Conservation (phyloP, 92 coral and sea anemone genomes). For the Isaurus tuberculatus region DNA sequence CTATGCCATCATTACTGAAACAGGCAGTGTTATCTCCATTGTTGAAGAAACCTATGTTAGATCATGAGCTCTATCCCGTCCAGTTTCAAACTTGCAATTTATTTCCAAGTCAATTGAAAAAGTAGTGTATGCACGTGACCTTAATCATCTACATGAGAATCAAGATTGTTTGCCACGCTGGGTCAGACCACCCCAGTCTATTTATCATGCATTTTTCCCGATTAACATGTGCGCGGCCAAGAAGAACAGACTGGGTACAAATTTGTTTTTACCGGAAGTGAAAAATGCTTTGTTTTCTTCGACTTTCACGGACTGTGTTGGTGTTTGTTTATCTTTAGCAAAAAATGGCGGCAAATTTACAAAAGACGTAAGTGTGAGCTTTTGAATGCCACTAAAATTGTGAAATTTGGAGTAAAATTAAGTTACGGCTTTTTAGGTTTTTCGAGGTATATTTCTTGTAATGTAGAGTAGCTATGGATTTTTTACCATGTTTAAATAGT, state of each 20-base stretch:
- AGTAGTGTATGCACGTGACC: too few species aligned
- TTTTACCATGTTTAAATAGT: conserved; percentile 36
- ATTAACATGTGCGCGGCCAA: conserved; percentile 51
- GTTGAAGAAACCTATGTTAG: too few species aligned
- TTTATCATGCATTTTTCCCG: conserved; percentile 50
- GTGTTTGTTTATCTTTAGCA: conserved; percentile 5
- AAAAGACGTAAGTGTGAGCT: conserved; percentile 48
- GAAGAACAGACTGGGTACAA: conserved; percentile 52
- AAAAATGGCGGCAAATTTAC: conserved; percentile 45
- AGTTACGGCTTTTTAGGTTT: conserved; percentile 44
- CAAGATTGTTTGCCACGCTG: not conserved
- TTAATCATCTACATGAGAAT: too few species aligned
- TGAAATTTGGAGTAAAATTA: conserved; percentile 47
- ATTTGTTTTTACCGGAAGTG: conserved; percentile 38
- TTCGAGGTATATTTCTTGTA: conserved; percentile 24
- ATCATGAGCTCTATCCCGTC: too few species aligned
- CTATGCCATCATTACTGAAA: conserved; percentile 12
- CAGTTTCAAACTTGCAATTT: too few species aligned
- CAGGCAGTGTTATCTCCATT: too few species aligned
- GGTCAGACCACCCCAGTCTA: conserved; percentile 59
- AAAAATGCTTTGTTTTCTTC: conserved; percentile 29
- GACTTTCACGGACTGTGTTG: conserved; percentile 42
- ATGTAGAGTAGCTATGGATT: conserved; percentile 39
- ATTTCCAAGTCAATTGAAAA: too few species aligned
- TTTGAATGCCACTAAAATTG: conserved; percentile 41